Conservation (phyloP, 2,797 vertebrate genomes). For the Ispidina picta region DNA sequence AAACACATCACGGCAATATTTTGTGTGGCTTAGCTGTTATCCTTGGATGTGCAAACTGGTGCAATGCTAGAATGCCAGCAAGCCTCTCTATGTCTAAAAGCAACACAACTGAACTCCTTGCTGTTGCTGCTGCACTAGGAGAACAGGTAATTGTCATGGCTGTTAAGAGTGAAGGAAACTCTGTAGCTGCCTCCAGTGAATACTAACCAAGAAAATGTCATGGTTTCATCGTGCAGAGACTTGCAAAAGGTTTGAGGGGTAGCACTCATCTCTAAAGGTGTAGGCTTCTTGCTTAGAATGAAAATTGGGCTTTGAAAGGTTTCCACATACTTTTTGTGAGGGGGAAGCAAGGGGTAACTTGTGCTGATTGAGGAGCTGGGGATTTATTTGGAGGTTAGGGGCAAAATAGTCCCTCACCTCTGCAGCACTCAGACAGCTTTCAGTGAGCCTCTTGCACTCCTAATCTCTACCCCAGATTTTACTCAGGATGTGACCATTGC, state of each 20-base stretch:
- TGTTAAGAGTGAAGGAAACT: not conserved
- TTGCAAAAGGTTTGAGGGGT: not conserved
- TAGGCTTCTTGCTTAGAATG: not conserved
- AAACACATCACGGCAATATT: not conserved
- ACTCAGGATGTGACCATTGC: not conserved
- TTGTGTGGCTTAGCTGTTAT: not conserved
- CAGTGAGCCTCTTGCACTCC: not conserved
- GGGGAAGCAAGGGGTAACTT: not conserved
- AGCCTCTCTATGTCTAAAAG: not conserved
- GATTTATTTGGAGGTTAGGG: not conserved
- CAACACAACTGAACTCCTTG: not conserved
- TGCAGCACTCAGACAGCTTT: not conserved
- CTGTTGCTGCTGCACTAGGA: not conserved
- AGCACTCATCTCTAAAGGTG: not conserved
- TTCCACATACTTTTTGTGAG: not conserved
- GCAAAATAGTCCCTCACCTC: not conserved
- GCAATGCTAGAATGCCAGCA: not conserved
- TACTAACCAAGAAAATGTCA: not conserved
- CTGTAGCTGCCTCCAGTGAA: not conserved
- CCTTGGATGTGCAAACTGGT: rapidly evolving
- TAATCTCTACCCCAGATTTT: constrained; percentile 49
- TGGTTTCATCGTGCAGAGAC: not conserved
- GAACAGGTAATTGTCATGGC: not conserved
- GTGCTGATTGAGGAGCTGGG: not conserved
- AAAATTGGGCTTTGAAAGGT: not conserved